Evolutionary conservation across 1,140 invertebrate species (phyloP), one percentile per base, ranked within the genome.

Genomic region (Tetranychus urticae): DNA sequence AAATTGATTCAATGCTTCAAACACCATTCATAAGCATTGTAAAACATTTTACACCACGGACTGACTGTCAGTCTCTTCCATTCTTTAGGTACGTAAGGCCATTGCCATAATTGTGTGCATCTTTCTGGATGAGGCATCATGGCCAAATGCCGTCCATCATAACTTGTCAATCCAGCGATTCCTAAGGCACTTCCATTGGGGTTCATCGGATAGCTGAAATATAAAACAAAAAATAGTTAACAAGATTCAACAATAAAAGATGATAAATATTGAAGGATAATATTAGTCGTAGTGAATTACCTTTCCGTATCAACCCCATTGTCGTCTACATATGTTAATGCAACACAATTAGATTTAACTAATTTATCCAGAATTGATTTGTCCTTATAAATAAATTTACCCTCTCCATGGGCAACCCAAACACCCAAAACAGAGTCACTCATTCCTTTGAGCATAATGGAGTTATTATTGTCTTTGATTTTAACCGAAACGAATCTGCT

Each of bases 111-210:
- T 57, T 58, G 61, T 12, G 61, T 62, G 37, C 56, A 62, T 35
- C 93, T 78, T 74, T 98, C 93, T 0, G 93, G 92, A 77, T 98
- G 93, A 13, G 93, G 93, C 93, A 98, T 97, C 77, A 97, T 82
- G 0, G 90, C 92, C 62, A 97, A 76, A 75, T 97, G 91, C 35
- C 91, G 79, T 1, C 92, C 93, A 75, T 96, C 82, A 5, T 67
- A 61, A 0, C 90, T 96, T 67, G 86, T 88, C 56, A 97, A 72
- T 23, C 83, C 90, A 52, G 91, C 91, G 59, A 94, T 79, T 33
- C 86, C 86, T 59, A 77, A 81, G 77, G 74, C 71, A 67, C 84
- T 88, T 58, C 91, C 91, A 75, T 96, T 97, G 1, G 90, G 91
- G 77, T 96, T 96, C 73, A 88, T 78, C 0, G 90, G 91, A 75